Evolutionary conservation across 2,113 vertebrate species (phyloP), one percentile per base, ranked within the genome.

Genomic region (Gymnarchus niloticus): DNA sequence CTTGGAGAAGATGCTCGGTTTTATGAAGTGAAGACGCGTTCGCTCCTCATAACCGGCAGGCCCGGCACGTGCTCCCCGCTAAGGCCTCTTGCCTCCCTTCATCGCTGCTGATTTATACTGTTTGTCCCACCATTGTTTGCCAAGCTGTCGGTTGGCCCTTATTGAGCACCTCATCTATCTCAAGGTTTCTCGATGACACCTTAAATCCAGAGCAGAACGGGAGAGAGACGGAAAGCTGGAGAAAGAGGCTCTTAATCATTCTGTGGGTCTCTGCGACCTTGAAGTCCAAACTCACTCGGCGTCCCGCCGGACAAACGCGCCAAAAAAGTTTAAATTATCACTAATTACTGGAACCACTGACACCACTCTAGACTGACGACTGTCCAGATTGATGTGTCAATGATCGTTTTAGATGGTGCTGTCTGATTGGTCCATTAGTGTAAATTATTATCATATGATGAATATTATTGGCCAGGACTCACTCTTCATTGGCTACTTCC

Each of bases 181-280:
- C 89, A 92, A 90, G 91, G 91, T 90, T 89, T 88, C 85, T 88
- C 89, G 86, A 88, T 91, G 92, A 90, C 90, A 86, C 52, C 82
- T 83, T 83, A 57, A 83, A 57, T 57, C 56, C 82, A 57, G 41
- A 56, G 87, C 87, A 85, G 90, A 89, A 88, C 89, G 88, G 88
- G 86, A 87, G 91, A 88, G 85, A 51, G 61, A 52, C 2, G 9
- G 83, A 33, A 8, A n/a, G 14, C 23, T 3, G n/a, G 1, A 52
- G 25, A 33, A 46, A 57, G 33, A 83, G 21, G 12, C 28, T 14
- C 56, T 83, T 56, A 83, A 83, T 83, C 52, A 83, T 83, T 37
- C 56, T 10, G 25, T 33, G 12, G 54, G 41, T 83, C 28, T 37
- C 19, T 12, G 82, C 56, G 37, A 56, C 82, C 82, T 59, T 82